Evolutionary conservation across 2,113 vertebrate species (phyloP).

Genomic region (Thinocorus orbignyianus): DNA sequence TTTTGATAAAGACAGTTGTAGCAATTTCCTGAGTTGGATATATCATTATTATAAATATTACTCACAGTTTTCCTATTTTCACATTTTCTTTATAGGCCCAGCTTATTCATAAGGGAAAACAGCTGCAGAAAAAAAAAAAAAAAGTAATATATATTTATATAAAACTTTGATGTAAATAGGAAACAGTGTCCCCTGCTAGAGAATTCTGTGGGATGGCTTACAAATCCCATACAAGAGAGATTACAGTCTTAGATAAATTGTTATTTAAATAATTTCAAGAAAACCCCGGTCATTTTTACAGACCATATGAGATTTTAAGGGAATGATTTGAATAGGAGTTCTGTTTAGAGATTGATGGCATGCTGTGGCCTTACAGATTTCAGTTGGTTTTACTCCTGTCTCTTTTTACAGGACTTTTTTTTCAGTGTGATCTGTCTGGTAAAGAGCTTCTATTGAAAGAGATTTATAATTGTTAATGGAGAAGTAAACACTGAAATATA

Average conservation of each 20-base stretch:
- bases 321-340: conserved; percentile 32
- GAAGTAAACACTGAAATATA: conserved; percentile 11
- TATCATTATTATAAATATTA: conserved; percentile 67
- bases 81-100: conserved; percentile 49
- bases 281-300: conserved; percentile 17
- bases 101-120: conserved; percentile 70
- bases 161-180: conserved; percentile 62
- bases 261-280: conserved; percentile 44
- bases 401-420: conserved; percentile 30
- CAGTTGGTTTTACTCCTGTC: conserved; percentile 14
- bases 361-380: conserved; percentile 30
- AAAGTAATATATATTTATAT: conserved; percentile 38
- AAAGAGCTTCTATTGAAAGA: background rate
- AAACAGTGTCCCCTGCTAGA: conserved; percentile 30
- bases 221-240: conserved; percentile 49
- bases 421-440: background rate
- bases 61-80: conserved; percentile 61
- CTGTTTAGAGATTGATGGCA: conserved; percentile 36
- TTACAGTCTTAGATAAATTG: conserved; percentile 49
- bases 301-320: conserved; percentile 25
- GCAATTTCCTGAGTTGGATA: conserved; percentile 64
- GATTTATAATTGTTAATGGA: background rate
- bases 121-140: conserved; percentile 66
- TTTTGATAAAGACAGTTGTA: conserved; percentile 66
- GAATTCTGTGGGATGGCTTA: conserved; percentile 43